Percentiles rank a stretch among this genome's conserved stretches.
Evolutionary conservation across 2,113 vertebrate genomes (phyloP).

Genomic region (Speoplatyrhinus poulsoni): DNA sequence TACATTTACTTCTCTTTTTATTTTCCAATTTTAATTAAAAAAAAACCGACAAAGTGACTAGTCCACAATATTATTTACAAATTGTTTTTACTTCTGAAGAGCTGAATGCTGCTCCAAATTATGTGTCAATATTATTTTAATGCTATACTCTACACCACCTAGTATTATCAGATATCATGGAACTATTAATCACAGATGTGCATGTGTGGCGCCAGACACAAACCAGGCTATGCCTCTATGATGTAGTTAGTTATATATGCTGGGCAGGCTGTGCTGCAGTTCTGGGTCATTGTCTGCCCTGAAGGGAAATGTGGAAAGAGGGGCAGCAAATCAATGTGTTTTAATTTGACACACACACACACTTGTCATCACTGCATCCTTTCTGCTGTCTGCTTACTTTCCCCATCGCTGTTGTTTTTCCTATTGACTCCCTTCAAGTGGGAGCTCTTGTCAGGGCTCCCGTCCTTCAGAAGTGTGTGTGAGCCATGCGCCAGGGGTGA

Average conservation of each 20-base stretch:
- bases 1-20: background rate
- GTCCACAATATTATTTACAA: background rate
- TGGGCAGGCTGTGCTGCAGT: conserved; percentile 36
- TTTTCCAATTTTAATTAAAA: background rate
- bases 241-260: conserved; percentile 25
- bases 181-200: background rate
- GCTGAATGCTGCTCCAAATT: too few species aligned
- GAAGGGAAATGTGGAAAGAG: conserved; percentile 23
- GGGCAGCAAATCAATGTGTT: conserved; percentile 42
- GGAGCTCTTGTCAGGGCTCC: background rate
- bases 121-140: too few species aligned
- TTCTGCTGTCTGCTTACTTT: background rate
- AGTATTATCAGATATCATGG: too few species aligned
- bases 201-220: background rate
- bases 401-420: conserved; percentile 3
- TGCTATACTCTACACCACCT: too few species aligned
- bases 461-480: background rate
- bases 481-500: conserved; percentile 71
- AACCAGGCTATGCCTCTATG: conserved; percentile 13
- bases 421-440: background rate
- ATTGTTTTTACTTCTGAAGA: too few species aligned
- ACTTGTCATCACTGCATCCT: conserved; percentile 33
- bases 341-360: conserved; percentile 6
- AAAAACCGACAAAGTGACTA: background rate
- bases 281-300: conserved; percentile 54